Percentiles rank a stretch among this genome's conserved stretches.
These are phyloP conservation scores for Drusus annulatus DNA, from an alignment of 1,140 invertebrate species.

Conservation along the genomic window DNA sequence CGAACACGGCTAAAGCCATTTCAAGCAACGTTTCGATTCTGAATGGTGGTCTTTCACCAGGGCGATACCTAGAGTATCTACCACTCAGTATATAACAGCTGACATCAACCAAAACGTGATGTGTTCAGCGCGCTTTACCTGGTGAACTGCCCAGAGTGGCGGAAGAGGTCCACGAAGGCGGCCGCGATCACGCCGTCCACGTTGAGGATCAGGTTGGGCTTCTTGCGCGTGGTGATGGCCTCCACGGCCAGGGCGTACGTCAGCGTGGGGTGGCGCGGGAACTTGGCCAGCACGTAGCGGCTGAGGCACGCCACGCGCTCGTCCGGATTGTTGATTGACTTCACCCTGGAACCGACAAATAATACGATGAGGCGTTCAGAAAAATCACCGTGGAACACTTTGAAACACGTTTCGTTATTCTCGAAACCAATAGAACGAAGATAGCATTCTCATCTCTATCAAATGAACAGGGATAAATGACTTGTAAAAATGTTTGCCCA, in stretches of 20 bases:
- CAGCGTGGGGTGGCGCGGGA: constrained; percentile 93
- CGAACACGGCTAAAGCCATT: too few species aligned
- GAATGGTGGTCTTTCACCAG: too few species aligned
- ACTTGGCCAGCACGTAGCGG: constrained; percentile 95
- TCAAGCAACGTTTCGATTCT: too few species aligned
- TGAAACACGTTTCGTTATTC: too few species aligned
- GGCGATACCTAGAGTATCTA: too few species aligned
- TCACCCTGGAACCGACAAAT: constrained; percentile 79
- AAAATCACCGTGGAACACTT: too few species aligned
- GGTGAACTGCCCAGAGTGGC: constrained; percentile 94
- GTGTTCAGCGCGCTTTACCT: constrained; percentile 75
- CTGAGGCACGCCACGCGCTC: constrained; percentile 97
- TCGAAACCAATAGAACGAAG: too few species aligned
- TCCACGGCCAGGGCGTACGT: constrained; percentile 98
- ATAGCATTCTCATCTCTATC: too few species aligned
- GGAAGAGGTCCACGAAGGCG: constrained; percentile 96
- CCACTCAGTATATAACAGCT: too few species aligned
- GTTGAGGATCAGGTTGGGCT: constrained; percentile 99
- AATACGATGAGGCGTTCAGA: not conserved
- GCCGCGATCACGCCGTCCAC: constrained; percentile 99
- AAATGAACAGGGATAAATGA: too few species aligned
- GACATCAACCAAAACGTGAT: too few species aligned
- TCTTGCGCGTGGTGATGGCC: constrained; percentile 99
- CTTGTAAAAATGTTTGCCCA: too few species aligned
- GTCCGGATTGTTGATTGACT: constrained; percentile 99